Base-by-base conservation (phyloP, 2,888 invertebrate species). In the Nomada goodeniana region DNA sequence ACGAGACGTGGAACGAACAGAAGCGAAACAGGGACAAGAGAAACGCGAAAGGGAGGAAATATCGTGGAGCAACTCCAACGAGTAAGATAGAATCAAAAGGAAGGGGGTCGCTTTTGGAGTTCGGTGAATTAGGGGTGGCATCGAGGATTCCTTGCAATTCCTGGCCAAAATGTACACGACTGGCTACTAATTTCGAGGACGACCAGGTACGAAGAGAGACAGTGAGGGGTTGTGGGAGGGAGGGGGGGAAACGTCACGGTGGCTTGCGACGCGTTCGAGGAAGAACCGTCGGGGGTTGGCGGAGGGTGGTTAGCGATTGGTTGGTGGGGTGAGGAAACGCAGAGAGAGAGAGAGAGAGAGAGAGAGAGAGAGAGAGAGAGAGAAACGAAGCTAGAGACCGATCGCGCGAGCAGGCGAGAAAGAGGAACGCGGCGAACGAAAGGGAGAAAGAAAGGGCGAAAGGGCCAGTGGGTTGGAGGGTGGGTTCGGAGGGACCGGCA, bases 131-230 rank as follows among this genome's bases (percentile, higher is more conserved):
- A 74, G 44, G 36, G 55, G 47, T 55, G 73, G 73, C 74, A 86
- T 87, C 82, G 84, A 84, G 86, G 87, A 89, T 89, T 89, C 85
- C 84, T 86, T 84, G 86, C 88, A 86, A 89, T 89, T 90, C 86
- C 88, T 88, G 87, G 89, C 85, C 85, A 36, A 36, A 47, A 26
- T 15, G 57, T 47, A 55, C 55, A 84, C 73, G 71, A 70, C 80
- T 72, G 76, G 85, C 79, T 87, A 86, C 88, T 88, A 88, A 89
- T 89, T 88, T 88, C 84, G 78, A 79, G 82, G 82, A 82, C 82
- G 63, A 47, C 55, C 63, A 60, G 83, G 78, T 78, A 68, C 53
- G 36, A 36, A 7, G 36, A 36, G 36, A 5, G 36, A 36, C 36
- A 36, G 36, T 5, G 36, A 7, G 36, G 5, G 26, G 26, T 1